phyloP scores from a whole-genome alignment of 2,888 invertebrate species.

The Diarsia mendica region DNA sequence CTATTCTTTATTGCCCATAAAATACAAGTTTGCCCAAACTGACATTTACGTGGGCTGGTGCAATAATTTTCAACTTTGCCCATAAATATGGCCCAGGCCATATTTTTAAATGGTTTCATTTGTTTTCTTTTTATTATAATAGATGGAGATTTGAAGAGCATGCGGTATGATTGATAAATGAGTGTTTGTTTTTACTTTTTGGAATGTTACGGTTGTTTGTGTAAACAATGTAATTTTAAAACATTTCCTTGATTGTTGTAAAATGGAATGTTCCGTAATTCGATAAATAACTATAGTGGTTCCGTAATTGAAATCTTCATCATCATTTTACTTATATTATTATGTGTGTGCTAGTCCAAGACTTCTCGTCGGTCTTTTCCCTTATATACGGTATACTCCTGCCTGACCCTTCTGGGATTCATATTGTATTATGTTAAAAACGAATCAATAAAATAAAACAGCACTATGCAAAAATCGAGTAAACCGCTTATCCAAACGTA shows the following conservation, averaged over 20 bases:
- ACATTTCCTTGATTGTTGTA: background rate
- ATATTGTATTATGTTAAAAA: no score
- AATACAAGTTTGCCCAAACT: slow-evolving; percentile 35
- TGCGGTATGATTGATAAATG: slow-evolving; percentile 23
- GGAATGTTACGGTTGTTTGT: background rate
- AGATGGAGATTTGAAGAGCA: slow-evolving; percentile 12
- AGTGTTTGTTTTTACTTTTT: slow-evolving; percentile 2
- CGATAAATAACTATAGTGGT: background rate
- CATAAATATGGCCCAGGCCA: slow-evolving; percentile 34
- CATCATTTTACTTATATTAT: no score
- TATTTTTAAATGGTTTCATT: slow-evolving; percentile 29
- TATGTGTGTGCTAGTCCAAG: no score
- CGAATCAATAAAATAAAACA: background rate
- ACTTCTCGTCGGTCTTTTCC: no score
- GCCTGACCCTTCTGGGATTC: no score
- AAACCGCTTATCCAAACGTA: background rate
- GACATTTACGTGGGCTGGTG: slow-evolving; percentile 35
- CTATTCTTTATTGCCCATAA: slow-evolving; percentile 42
- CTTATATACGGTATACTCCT: no score
- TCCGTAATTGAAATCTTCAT: no score
- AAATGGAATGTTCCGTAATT: background rate
- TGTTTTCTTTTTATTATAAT: slow-evolving; percentile 31
- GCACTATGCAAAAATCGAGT: background rate
- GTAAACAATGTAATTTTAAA: background rate
- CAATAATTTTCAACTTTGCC: slow-evolving; percentile 21